Evolutionary conservation across 2,113 vertebrate species (phyloP).

Genomic region (Leptobrachium ailaonicum): DNA sequence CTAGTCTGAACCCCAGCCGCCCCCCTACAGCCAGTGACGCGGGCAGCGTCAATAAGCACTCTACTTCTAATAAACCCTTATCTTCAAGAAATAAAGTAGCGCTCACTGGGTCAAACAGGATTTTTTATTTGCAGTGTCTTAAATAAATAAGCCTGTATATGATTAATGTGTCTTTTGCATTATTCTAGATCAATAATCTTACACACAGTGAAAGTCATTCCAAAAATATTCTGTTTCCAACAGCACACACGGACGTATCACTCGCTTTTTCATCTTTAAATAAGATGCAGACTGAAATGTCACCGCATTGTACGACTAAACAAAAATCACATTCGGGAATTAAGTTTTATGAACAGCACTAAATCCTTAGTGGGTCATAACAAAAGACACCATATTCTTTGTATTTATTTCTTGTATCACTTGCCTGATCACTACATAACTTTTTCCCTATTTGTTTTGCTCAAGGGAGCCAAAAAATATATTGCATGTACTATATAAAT

Average conservation of each 20-base stretch:
- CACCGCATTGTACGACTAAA: constrained; percentile 31
- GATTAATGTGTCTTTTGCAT: too few relatives aligned
- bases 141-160: too few relatives aligned
- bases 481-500: constrained; percentile 6
- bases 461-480: constrained; percentile 24
- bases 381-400: constrained; percentile 24
- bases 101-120: too few relatives aligned
- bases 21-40: too few relatives aligned
- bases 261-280: constrained; percentile 25
- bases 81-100: too few relatives aligned
- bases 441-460: constrained; percentile 31
- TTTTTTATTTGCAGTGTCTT: too few relatives aligned
- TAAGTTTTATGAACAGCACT: constrained; percentile 31
- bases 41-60: too few relatives aligned
- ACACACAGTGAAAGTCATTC: too few relatives aligned
- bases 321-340: constrained; percentile 31
- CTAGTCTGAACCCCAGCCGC: too few relatives aligned
- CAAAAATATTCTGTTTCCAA: too few relatives aligned
- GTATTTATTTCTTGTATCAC: constrained; percentile 40
- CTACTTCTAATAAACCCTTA: too few relatives aligned
- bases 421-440: constrained; percentile 41
- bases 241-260: background rate
- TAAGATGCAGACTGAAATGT: constrained; percentile 34
- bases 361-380: constrained; percentile 25
- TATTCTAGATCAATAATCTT: too few relatives aligned